A percentile compares a stretch with the other conserved stretches of the same genome.
These are phyloP conservation scores for Chrysocyon brachyurus DNA, from an alignment of 2,797 vertebrate genomes.

Conservation along the genomic window DNA sequence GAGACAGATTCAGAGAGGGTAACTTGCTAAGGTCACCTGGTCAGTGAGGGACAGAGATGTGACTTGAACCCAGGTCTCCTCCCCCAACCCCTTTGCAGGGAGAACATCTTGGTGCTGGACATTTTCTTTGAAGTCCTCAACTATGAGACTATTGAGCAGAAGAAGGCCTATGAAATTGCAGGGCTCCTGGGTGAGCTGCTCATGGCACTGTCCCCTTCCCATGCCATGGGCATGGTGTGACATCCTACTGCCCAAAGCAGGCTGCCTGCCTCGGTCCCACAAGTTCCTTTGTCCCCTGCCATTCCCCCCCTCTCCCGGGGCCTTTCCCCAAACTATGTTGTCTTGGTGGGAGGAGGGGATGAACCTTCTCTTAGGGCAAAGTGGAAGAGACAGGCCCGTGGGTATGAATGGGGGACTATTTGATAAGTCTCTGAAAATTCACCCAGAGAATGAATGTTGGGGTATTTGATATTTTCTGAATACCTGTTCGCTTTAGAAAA, in stretches of 20 bases:
- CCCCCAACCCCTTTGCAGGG: conserved; percentile 89
- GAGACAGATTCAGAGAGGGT: conserved; percentile 30
- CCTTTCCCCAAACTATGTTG: not conserved
- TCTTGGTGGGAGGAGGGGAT: not conserved
- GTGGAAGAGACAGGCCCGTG: not conserved
- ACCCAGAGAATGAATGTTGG: not conserved
- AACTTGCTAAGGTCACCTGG: not conserved
- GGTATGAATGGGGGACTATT: not conserved
- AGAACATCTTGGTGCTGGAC: conserved; percentile 99
- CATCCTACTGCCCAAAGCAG: not conserved
- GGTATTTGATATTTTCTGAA: conserved; percentile 33
- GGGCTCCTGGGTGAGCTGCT: conserved; percentile 95
- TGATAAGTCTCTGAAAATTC: not conserved
- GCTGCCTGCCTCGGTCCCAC: not conserved
- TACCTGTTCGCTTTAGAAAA: conserved; percentile 48
- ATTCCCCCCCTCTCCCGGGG: not conserved
- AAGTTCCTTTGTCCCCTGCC: not conserved
- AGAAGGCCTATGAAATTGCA: conserved; percentile 98
- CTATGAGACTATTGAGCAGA: conserved; percentile 99
- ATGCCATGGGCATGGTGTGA: not conserved
- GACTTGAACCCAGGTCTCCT: conserved; percentile 73
- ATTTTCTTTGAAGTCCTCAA: conserved; percentile 99
- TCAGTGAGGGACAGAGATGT: conserved; percentile 50
- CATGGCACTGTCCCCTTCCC: conserved; percentile 29
- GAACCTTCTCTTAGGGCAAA: conserved; percentile 27